A percentile compares a stretch with the other conserved stretches of the same genome.
Conservation (phyloP, 2,113 vertebrate species). For the Crypturellus undulatus region DNA sequence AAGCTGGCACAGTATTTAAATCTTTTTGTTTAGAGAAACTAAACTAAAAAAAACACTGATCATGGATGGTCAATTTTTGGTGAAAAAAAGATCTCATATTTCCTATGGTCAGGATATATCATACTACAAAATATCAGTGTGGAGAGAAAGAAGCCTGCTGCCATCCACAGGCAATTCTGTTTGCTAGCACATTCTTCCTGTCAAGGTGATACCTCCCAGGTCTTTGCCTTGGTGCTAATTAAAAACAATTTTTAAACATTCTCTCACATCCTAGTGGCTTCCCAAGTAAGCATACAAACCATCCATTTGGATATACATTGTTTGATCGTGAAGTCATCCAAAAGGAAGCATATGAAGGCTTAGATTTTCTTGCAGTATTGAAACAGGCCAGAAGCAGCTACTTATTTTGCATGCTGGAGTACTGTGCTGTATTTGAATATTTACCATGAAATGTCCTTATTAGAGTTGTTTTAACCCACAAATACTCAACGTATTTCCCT, state of each 20-base stretch:
- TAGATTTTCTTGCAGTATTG: not conserved
- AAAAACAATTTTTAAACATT: not conserved
- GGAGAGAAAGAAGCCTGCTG: conserved; percentile 54
- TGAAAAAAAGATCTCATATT: not conserved
- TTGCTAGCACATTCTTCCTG: not conserved
- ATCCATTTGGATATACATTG: not conserved
- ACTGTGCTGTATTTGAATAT: conserved; percentile 11
- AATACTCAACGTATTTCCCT: conserved; percentile 14
- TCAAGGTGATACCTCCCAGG: not conserved
- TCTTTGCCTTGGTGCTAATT: not conserved
- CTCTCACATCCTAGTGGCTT: not conserved
- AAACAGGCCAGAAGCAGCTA: conserved; percentile 25
- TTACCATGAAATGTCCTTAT: not conserved
- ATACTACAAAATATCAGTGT: not conserved
- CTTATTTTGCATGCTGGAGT: not conserved
- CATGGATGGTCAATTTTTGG: not conserved
- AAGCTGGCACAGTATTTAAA: not conserved
- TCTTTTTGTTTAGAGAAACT: not conserved
- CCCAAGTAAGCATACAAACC: not conserved
- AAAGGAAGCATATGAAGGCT: not conserved
- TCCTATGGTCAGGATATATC: not conserved
- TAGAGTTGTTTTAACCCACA: not conserved
- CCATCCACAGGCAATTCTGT: conserved; percentile 58
- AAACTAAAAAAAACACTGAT: not conserved
- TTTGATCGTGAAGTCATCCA: not conserved